Evolutionary conservation across 2,888 invertebrate genomes (phyloP).

Genomic region (Latrodectus hesperus): DNA sequence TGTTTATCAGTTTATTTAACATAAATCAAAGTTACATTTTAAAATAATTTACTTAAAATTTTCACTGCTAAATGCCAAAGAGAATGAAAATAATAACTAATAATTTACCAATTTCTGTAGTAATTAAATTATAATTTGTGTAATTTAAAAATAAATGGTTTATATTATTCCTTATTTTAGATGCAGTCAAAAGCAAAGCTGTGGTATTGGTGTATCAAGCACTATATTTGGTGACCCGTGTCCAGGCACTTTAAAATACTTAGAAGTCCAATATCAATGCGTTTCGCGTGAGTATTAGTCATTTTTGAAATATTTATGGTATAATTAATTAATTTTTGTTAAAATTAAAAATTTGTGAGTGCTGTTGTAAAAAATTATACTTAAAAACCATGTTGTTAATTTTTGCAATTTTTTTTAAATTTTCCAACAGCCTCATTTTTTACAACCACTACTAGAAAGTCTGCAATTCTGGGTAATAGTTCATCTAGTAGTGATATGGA

Average conservation of each 20-base stretch:
- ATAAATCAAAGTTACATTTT: too few relatives aligned
- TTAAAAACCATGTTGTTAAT: neutral
- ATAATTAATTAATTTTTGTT: too few relatives aligned
- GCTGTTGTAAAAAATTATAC: conserved; percentile 12
- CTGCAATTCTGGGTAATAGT: conserved; percentile 38
- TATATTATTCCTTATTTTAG: conserved; percentile 20
- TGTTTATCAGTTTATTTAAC: too few relatives aligned
- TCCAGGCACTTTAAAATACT: conserved; percentile 79
- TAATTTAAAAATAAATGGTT: too few relatives aligned
- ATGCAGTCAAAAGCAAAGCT: conserved; percentile 72
- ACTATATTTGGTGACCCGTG: conserved; percentile 78
- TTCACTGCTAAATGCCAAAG: too few relatives aligned
- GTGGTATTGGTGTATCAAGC: conserved; percentile 73
- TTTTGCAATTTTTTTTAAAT: neutral
- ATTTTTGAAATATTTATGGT: too few relatives aligned
- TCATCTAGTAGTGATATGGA: conserved; percentile 41
- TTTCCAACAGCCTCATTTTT: conserved; percentile 55
- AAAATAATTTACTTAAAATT: too few relatives aligned
- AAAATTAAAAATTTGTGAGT: neutral
- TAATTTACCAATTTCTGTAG: too few relatives aligned
- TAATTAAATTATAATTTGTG: too few relatives aligned
- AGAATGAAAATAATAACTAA: too few relatives aligned
- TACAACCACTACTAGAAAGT: conserved; percentile 64
- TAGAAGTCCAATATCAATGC: conserved; percentile 80
- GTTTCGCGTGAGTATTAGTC: conserved; percentile 69